phyloP scores from a whole-genome alignment of 2,888 invertebrate genomes.

The Chrysolina haemoptera region DNA sequence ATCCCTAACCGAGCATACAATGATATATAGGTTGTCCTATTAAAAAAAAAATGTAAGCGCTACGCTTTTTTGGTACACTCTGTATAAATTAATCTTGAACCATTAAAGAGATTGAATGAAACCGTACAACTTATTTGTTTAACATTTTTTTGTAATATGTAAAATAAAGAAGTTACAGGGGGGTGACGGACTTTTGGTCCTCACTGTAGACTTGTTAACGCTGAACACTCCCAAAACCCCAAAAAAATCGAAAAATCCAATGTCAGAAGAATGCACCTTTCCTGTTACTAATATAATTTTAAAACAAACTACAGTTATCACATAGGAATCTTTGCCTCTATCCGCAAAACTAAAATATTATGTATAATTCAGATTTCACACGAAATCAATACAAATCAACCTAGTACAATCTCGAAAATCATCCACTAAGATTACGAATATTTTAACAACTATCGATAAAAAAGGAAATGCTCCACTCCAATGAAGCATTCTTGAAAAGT shows the following conservation, averaged over 20 bases:
- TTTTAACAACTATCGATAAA: constrained; percentile 12
- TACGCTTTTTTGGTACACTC: too few relatives aligned
- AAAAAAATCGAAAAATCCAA: constrained; percentile 37
- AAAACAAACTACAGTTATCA: constrained; percentile 32
- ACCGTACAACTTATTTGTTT: too few relatives aligned
- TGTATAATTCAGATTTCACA: constrained; percentile 32
- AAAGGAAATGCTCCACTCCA: background rate
- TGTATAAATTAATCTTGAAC: too few relatives aligned
- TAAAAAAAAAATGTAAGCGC: too few relatives aligned
- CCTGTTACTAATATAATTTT: background rate
- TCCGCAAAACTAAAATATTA: constrained; percentile 34
- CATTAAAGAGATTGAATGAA: too few relatives aligned
- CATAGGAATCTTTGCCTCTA: constrained; percentile 24
- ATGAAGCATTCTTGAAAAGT: background rate
- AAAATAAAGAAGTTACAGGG: too few relatives aligned
- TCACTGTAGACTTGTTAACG: too few relatives aligned
- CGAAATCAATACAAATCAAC: constrained; percentile 38
- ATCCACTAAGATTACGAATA: constrained; percentile 7
- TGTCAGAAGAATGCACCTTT: constrained; percentile 62
- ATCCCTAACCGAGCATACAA: too few relatives aligned
- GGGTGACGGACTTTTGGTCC: too few relatives aligned
- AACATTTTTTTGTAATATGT: too few relatives aligned
- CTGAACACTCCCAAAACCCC: constrained; percentile 28
- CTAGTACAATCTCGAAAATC: constrained; percentile 36
- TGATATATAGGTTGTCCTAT: too few relatives aligned